Evolutionary conservation across 1,140 invertebrate genomes (phyloP).

Genomic region (Fopius arisanus): DNA sequence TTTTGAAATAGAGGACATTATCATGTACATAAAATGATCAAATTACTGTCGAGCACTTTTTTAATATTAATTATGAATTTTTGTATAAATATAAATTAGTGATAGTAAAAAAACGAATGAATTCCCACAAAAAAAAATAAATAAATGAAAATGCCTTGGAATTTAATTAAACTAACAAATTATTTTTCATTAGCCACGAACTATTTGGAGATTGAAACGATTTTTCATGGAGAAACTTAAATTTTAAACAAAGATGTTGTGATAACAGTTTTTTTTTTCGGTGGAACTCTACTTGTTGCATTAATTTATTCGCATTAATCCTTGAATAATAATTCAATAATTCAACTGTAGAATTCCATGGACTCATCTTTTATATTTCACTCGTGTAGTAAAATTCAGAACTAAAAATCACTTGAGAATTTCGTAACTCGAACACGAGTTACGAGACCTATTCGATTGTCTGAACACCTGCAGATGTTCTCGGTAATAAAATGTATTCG

Average conservation of each 20-base stretch:
- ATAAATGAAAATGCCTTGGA: slow-evolving; percentile 8
- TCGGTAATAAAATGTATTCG: background rate
- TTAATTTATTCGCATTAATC: no score
- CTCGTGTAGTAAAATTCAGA: background rate
- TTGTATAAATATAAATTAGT: slow-evolving; percentile 56
- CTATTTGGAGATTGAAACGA: no score
- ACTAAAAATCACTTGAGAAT: background rate
- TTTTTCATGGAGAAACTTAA: no score
- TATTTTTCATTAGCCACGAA: background rate
- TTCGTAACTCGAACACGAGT: background rate
- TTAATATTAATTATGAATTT: slow-evolving; percentile 35
- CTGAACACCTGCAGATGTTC: background rate
- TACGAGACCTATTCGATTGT: background rate
- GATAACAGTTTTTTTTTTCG: no score
- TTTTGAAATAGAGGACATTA: background rate
- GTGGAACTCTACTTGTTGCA: no score
- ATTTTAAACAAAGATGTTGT: no score
- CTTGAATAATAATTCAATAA: no score
- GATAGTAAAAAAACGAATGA: slow-evolving; percentile 21
- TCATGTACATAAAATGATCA: slow-evolving; percentile 39
- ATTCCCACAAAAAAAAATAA: slow-evolving; percentile 11
- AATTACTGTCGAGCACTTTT: slow-evolving; percentile 35
- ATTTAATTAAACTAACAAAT: background rate
- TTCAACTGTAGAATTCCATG: background rate
- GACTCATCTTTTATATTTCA: background rate